phyloP scores from a whole-genome alignment of 1,140 invertebrate species.

The Colletes latitarsis region DNA sequence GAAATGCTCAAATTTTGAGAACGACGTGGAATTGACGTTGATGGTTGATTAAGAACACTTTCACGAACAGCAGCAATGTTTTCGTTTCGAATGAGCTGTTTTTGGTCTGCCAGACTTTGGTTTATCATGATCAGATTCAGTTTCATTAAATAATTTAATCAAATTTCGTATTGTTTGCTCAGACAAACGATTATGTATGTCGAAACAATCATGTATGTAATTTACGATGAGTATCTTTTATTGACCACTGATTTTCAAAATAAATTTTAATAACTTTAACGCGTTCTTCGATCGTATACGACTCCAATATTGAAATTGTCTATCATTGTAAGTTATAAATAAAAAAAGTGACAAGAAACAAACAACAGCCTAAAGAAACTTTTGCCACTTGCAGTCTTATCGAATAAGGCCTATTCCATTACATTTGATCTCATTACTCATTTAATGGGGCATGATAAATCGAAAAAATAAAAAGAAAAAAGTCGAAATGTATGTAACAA shows the following conservation, averaged over 20 bases:
- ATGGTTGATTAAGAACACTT: constrained; percentile 60
- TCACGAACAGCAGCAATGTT: constrained; percentile 17
- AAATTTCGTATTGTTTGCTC: constrained; percentile 2
- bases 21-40: constrained; percentile 65
- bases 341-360: too few relatives aligned
- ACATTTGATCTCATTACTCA: too few relatives aligned
- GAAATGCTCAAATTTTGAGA: constrained; percentile 60
- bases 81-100: neutral
- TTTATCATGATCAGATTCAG: neutral
- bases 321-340: neutral
- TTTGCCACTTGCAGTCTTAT: too few relatives aligned
- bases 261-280: constrained; percentile 2
- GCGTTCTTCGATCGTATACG: neutral
- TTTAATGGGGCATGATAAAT: too few relatives aligned
- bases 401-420: too few relatives aligned
- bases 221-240: constrained; percentile 1
- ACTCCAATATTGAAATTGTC: neutral
- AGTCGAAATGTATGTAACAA: too few relatives aligned
- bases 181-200: neutral
- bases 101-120: neutral
- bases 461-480: too few relatives aligned
- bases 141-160: neutral
- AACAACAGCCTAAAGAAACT: neutral
- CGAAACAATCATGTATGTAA: constrained; percentile 1
- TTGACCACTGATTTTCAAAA: constrained; percentile 6